These are phyloP conservation scores for Microctenopoma stevenorrisi DNA, from an alignment of 2,797 vertebrate species.

Conservation along the genomic window DNA sequence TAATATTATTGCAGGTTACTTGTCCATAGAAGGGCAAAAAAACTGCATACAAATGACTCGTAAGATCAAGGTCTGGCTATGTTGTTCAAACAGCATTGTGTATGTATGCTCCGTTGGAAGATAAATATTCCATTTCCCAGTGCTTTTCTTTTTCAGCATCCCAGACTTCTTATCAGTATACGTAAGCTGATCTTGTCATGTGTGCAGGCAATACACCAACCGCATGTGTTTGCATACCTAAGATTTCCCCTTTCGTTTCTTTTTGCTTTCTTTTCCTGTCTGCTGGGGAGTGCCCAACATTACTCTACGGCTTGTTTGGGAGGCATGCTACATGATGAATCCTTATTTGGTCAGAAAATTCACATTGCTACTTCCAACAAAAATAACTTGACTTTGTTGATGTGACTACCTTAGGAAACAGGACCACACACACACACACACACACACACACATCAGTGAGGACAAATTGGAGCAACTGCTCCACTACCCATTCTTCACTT, in stretches of 20 bases:
- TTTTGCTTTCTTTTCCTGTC: slow-evolving; percentile 49
- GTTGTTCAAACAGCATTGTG: slow-evolving; percentile 27
- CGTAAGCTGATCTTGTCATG: slow-evolving; percentile 32
- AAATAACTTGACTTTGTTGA: slow-evolving; percentile 85
- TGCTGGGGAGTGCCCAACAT: slow-evolving; percentile 47
- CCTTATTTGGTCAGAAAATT: slow-evolving; percentile 86
- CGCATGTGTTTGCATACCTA: slow-evolving; percentile 36
- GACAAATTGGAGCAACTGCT: slow-evolving; percentile 70
- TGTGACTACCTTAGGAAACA: slow-evolving; percentile 77
- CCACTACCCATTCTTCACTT: slow-evolving; percentile 45
- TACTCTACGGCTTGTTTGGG: slow-evolving; percentile 47
- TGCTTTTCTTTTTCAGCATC: slow-evolving; percentile 31
- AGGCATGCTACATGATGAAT: slow-evolving; percentile 57
- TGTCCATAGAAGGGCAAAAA: slow-evolving; percentile 8
- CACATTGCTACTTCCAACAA: slow-evolving; percentile 76
- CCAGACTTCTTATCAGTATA: slow-evolving; percentile 50
- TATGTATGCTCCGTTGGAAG: slow-evolving; percentile 41
- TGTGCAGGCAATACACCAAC: slow-evolving; percentile 53
- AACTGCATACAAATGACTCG: neutral
- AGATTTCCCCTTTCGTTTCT: slow-evolving; percentile 39
- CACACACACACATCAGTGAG: slow-evolving; percentile 52
- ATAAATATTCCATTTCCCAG: slow-evolving; percentile 40
- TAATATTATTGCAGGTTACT: slow-evolving; percentile 14
- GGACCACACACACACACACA: slow-evolving; percentile 71
- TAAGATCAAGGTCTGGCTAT: slow-evolving; percentile 26